A percentile compares a stretch with the other conserved stretches of the same genome.
These are phyloP conservation scores for Caenorhabditis sp. DNA, from an alignment of 2,888 invertebrate genomes.

Conservation along the genomic window DNA sequence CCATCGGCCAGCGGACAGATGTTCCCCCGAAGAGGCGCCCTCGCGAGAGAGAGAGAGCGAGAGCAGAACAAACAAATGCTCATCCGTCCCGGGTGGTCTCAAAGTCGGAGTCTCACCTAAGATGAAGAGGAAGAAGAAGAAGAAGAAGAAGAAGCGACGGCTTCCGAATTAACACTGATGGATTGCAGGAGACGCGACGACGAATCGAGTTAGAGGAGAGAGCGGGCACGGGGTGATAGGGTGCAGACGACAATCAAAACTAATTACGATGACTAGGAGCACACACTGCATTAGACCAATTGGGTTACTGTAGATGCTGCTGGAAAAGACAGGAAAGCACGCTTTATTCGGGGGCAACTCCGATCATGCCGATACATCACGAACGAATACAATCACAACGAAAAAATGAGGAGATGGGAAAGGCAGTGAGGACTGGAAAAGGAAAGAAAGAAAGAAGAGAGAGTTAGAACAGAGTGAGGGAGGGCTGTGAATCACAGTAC, in stretches of 20 bases:
- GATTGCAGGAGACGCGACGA: conserved; percentile 41
- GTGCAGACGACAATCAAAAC: conserved; percentile 36
- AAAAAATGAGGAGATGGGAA: neutral
- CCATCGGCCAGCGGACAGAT: neutral
- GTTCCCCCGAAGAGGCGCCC: neutral
- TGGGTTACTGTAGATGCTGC: conserved; percentile 46
- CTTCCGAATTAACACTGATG: conserved; percentile 49
- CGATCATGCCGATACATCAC: conserved; percentile 17
- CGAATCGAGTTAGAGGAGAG: conserved; percentile 42
- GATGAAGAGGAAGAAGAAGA: conserved; percentile 5
- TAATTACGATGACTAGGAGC: conserved; percentile 24
- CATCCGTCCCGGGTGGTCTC: conserved; percentile 16
- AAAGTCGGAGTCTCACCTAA: conserved; percentile 12
- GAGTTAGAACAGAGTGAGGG: neutral
- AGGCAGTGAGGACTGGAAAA: no score
- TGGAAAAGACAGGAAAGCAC: conserved; percentile 9
- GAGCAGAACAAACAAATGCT: conserved; percentile 26
- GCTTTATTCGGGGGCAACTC: conserved; percentile 16
- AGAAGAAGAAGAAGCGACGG: conserved; percentile 10
- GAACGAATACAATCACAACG: conserved; percentile 9
- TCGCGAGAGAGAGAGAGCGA: neutral
- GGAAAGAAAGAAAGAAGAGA: neutral
- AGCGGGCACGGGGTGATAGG: conserved; percentile 19
- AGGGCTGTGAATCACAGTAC: conserved; percentile 38
- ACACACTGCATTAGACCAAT: conserved; percentile 20